Evolutionary conservation across 2,113 vertebrate species (phyloP), one percentile per base, ranked within the genome.

Genomic region (Alces alces): DNA sequence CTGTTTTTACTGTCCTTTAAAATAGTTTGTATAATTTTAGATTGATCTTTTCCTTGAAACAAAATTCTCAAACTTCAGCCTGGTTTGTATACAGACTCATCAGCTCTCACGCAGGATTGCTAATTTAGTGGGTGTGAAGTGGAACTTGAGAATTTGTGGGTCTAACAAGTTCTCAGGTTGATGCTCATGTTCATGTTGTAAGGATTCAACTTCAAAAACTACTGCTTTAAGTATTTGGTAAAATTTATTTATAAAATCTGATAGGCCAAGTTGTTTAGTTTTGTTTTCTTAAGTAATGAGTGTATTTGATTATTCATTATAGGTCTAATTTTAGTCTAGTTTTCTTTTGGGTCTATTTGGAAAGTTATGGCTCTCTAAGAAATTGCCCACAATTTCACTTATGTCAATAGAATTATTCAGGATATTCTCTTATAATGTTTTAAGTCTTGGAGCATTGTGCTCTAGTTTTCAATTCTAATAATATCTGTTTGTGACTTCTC

Each of bases 21-120:
- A 88, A 85, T 36, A 57, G 11, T 85, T 91, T 57, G 36, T 39
- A 33, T 80, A 61, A 70, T 64, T 96, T 96, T 33, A 17, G 6
- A 13, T 82, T 95, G 16, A 66, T 93, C 25, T 73, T 91, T 91
- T 91, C 58, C 76, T 88, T 88, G 23, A 96, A 97, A 85, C n/a
- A 88, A 57, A 93, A 55, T 93, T 85, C 47, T 95, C 36, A 83
- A 58, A 92, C 43, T 82, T 85, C 54, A 66, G 47, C 55, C 3
- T 70, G n/a, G n/a, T 15, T 96, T n/a, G 16, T 54, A 39, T 86
- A 57, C 84, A 95, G 55, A 89, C 64, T 89, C 25, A 43, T 43
- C 21, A 21, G 36, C 54, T 83, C 21, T 83, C 60, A 86, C 50
- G 11, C 50, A 60, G 39, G 61, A 45, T 54, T 89, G 95, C 93